These are phyloP conservation scores for Rhyacichthys aspro DNA, from an alignment of 2,797 vertebrate species.

Conservation along the genomic window DNA sequence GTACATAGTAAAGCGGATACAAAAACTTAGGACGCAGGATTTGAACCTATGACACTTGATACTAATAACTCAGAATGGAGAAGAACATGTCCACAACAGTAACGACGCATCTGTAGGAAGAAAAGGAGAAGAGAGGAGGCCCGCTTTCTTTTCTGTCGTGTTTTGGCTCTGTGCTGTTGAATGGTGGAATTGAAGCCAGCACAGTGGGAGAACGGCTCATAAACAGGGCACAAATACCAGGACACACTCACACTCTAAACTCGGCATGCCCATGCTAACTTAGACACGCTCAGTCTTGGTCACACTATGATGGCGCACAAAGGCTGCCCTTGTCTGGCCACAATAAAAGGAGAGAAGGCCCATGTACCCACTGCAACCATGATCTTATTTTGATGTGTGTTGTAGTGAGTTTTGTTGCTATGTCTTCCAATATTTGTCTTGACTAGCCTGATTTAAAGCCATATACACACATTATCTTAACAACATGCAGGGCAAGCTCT, in stretches of 20 bases:
- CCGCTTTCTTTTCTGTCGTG: conserved; percentile 35
- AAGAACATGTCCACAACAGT: conserved; percentile 16
- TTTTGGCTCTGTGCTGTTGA: conserved; percentile 23
- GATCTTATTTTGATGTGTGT: conserved; percentile 16
- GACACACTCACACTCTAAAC: conserved; percentile 14
- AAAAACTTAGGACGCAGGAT: not conserved
- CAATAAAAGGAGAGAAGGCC: conserved; percentile 58
- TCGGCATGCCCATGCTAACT: conserved; percentile 19
- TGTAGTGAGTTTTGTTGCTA: not conserved
- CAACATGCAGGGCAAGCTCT: too few relatives aligned
- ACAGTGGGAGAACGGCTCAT: conserved; percentile 46
- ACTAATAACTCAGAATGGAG: not conserved
- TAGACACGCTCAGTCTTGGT: conserved; percentile 35
- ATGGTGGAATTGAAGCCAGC: conserved; percentile 37
- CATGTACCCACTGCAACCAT: conserved; percentile 26
- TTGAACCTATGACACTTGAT: conserved; percentile 15
- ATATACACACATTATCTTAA: not conserved
- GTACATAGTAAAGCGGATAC: not conserved
- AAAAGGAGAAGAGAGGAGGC: too few relatives aligned
- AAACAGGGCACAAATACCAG: conserved; percentile 39
- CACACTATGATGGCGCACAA: conserved; percentile 63
- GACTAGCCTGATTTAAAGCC: not conserved
- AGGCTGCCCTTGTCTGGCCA: conserved; percentile 68
- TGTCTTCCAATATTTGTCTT: conserved; percentile 14
- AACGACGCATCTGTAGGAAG: conserved; percentile 38